phyloP scores from a whole-genome alignment of 2,113 vertebrate genomes.

The Acinonyx jubatus region DNA sequence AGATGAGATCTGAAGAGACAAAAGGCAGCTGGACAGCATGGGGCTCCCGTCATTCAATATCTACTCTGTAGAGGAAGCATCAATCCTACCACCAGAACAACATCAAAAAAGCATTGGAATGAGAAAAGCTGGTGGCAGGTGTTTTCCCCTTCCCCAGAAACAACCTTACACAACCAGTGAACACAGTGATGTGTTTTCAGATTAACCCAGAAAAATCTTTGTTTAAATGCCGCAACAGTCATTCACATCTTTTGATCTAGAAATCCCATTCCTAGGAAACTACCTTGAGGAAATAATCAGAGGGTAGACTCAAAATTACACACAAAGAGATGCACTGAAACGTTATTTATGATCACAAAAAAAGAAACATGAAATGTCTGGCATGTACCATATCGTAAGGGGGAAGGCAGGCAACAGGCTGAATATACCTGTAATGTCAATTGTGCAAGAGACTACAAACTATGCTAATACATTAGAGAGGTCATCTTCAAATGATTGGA shows the following conservation, averaged over 20 bases:
- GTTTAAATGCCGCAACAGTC: neutral
- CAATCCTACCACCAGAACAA: neutral
- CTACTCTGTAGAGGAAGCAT: neutral
- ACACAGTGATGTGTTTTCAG: neutral
- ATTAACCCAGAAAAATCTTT: neutral
- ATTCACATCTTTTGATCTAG: slow-evolving; percentile 7
- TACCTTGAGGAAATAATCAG: slow-evolving; percentile 12
- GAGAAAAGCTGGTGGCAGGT: neutral
- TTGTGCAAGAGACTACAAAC: neutral
- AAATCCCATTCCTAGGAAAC: neutral
- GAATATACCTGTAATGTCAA: neutral
- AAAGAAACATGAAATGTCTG: neutral
- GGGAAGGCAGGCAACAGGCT: neutral
- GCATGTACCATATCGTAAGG: neutral
- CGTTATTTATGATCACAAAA: neutral
- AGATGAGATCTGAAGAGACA: neutral
- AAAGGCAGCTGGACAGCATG: neutral
- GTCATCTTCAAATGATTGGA: neutral
- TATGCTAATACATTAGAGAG: no score
- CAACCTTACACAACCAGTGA: neutral
- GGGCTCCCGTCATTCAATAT: neutral
- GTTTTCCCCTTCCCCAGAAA: neutral
- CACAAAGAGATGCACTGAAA: neutral
- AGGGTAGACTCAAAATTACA: neutral
- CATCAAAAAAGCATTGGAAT: neutral